phyloP scores from a whole-genome alignment of 2,888 invertebrate genomes.

The Troglohyphantes excavatus region DNA sequence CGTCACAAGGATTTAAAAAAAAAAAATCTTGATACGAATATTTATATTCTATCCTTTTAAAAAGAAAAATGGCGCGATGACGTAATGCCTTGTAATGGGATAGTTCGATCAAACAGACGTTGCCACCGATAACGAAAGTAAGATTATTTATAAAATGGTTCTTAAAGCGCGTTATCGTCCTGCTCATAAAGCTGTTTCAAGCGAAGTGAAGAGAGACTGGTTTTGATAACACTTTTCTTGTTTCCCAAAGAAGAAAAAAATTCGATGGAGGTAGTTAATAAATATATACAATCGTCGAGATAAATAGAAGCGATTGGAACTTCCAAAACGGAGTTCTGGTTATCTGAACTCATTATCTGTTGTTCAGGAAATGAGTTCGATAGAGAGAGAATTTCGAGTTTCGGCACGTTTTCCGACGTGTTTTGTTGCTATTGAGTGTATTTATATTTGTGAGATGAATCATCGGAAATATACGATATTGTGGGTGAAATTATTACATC shows the following conservation, averaged over 20 bases:
- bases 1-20: background rate
- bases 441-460: no score
- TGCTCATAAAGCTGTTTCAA: background rate
- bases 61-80: no score
- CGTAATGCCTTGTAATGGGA: background rate
- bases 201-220: background rate
- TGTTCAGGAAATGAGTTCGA: no score
- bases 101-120: background rate
- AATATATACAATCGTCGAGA: background rate
- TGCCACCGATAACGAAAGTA: background rate
- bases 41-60: constrained; percentile 11
- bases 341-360: no score
- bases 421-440: no score
- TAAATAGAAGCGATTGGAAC: no score
- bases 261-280: background rate
- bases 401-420: no score
- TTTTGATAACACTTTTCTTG: background rate
- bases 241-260: background rate
- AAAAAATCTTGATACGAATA: background rate
- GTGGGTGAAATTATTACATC: no score
- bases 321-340: no score
- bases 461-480: no score
- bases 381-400: no score
- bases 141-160: constrained; percentile 12
- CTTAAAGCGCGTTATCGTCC: background rate